Evolutionary conservation across 2,888 invertebrate species (phyloP).

Genomic region (Steinernema hermaphroditum): DNA sequence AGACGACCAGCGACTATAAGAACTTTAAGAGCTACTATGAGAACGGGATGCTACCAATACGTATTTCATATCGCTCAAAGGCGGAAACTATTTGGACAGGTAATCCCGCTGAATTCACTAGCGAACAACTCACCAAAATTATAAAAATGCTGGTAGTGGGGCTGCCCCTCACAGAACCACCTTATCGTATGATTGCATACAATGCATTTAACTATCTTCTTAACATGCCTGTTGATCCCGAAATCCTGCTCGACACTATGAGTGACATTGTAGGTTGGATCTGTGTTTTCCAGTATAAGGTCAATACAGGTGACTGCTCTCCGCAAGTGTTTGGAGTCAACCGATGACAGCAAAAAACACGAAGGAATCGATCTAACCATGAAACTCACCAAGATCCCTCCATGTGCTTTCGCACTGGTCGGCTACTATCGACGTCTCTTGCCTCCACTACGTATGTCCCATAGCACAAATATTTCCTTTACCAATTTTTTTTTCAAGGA

Average conservation of each 20-base stretch:
- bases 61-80: neutral
- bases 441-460: slow-evolving; percentile 84
- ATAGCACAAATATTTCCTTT: slow-evolving; percentile 59
- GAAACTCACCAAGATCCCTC: neutral
- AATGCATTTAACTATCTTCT: neutral
- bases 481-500: slow-evolving; percentile 30
- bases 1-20: neutral
- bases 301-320: slow-evolving; percentile 49
- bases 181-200: neutral
- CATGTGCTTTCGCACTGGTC: slow-evolving; percentile 75
- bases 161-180: neutral
- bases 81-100: neutral
- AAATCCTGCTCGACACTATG: slow-evolving; percentile 43
- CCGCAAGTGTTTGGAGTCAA: slow-evolving; percentile 52
- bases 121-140: neutral
- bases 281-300: slow-evolving; percentile 26
- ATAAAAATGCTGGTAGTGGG: neutral
- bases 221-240: neutral
- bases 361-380: neutral
- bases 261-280: slow-evolving; percentile 36
- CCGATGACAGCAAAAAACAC: slow-evolving; percentile 48
- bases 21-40: neutral
- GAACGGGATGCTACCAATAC: neutral
- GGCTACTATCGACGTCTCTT: slow-evolving; percentile 93
- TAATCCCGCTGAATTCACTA: neutral